A percentile compares a stretch with the other conserved stretches of the same genome.
phyloP scores from a whole-genome alignment of 2,888 invertebrate genomes.

The Ectobius pallidus region DNA sequence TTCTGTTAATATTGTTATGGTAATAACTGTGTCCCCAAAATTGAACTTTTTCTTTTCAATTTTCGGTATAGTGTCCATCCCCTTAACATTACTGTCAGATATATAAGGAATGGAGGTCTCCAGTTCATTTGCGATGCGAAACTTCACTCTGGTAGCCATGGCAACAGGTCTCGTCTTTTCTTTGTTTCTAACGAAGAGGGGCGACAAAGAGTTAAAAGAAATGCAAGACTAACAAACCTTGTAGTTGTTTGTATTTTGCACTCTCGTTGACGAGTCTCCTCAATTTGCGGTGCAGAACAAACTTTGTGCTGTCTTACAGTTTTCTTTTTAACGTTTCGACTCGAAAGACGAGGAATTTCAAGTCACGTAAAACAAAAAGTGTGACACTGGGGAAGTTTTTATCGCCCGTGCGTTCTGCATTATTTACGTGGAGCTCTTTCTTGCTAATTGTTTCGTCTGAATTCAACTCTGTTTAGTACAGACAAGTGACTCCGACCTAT shows the following conservation, averaged over 20 bases:
- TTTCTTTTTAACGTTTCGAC: background rate
- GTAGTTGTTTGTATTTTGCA: background rate
- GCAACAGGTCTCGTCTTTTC: background rate
- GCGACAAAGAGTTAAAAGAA: slow-evolving; percentile 27
- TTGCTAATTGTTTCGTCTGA: too few relatives aligned
- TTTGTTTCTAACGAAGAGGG: slow-evolving; percentile 17
- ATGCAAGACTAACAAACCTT: slow-evolving; percentile 21
- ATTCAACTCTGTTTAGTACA: too few relatives aligned
- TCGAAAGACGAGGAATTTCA: background rate
- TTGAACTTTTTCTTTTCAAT: too few relatives aligned
- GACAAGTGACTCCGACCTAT: too few relatives aligned
- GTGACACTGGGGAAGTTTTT: background rate
- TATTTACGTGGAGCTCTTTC: background rate
- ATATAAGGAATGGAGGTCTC: too few relatives aligned
- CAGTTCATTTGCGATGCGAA: background rate
- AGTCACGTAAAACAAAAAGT: slow-evolving; percentile 5
- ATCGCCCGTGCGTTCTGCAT: background rate
- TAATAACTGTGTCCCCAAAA: too few relatives aligned
- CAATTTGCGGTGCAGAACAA: slow-evolving; percentile 3
- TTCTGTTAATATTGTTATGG: too few relatives aligned
- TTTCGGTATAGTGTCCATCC: too few relatives aligned
- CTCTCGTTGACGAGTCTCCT: background rate
- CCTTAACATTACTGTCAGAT: too few relatives aligned
- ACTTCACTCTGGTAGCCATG: background rate
- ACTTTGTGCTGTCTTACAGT: background rate